Conservation (phyloP, 2,888 invertebrate genomes). For the Ophion ellenae region DNA sequence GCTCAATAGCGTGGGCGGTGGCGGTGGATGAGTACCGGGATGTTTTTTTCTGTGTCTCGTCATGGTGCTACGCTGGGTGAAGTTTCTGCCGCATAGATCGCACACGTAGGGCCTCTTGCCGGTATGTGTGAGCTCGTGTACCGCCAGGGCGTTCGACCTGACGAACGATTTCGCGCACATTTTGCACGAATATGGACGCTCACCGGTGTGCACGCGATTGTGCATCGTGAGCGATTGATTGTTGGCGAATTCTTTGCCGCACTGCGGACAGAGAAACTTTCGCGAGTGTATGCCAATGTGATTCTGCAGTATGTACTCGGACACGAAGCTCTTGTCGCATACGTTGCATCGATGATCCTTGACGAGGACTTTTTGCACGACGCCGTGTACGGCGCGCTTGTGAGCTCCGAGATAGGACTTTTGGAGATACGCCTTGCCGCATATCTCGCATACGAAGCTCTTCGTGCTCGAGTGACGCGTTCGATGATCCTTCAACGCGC, state of each 20-base stretch:
- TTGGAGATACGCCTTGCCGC: slow-evolving; percentile 66
- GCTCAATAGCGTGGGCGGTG: slow-evolving; percentile 52
- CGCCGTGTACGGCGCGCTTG: slow-evolving; percentile 53
- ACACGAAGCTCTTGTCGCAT: slow-evolving; percentile 61
- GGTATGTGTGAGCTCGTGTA: slow-evolving; percentile 74
- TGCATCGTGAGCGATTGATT: slow-evolving; percentile 78
- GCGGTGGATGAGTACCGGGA: slow-evolving; percentile 59
- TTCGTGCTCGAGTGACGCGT: slow-evolving; percentile 45
- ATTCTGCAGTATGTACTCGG: slow-evolving; percentile 53
- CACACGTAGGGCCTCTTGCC: slow-evolving; percentile 80
- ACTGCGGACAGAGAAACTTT: slow-evolving; percentile 50
- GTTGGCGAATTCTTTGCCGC: slow-evolving; percentile 57
- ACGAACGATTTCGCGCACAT: slow-evolving; percentile 80
- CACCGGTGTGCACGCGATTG: slow-evolving; percentile 80
- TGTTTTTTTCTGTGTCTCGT: slow-evolving; percentile 68
- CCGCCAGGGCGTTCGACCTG: slow-evolving; percentile 74
- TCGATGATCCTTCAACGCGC: slow-evolving; percentile 62
- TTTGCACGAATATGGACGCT: slow-evolving; percentile 79
- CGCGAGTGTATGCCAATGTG: slow-evolving; percentile 51
- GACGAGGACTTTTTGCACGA: slow-evolving; percentile 48
- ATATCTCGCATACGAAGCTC: slow-evolving; percentile 68
- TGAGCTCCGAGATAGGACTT: slow-evolving; percentile 40
- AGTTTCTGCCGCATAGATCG: slow-evolving; percentile 79
- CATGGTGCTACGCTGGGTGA: slow-evolving; percentile 71
- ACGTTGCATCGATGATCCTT: slow-evolving; percentile 44